Evolutionary conservation across 2,888 invertebrate genomes (phyloP), one percentile per base, ranked within the genome.

Genomic region (Cremastinae sp.): DNA sequence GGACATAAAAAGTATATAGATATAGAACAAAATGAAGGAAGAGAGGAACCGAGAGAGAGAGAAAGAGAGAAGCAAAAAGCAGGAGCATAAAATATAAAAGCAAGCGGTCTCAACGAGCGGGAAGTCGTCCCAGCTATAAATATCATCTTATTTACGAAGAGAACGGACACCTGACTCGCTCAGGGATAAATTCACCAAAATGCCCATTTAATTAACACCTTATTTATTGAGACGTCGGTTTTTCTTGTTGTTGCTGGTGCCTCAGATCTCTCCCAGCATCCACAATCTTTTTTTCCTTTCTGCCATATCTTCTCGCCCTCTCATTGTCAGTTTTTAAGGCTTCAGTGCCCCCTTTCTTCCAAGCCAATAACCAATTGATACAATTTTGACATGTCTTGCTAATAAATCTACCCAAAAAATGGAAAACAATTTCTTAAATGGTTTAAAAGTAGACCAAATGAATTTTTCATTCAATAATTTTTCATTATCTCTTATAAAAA

Each of bases 121-220:
- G 72, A 75, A 79, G 79, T 80, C 77, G 83, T 79, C 74, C 79
- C 79, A 70, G 84, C 86, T 84, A 88, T 88, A 88, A 88, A 88
- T 88, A 88, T 87, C 80, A 59, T 81, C 83, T 88, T 88, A 87
- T 88, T 88, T 88, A 88, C 86, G 85, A 83, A 84, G 74, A 78
- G 74, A 78, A 75, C 79, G 59, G 68, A 78, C 71, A 73, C 79
- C 78, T 74, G 74, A 78, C 76, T 70, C 77, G 79, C 77, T 72
- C 82, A 78, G 80, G 86, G 83, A 88, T 88, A 88, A 88, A 88
- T 88, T 84, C 84, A 87, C 80, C 82, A 84, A 88, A 88, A 86
- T 87, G 86, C 87, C 85, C 84, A 85, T 88, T 88, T 88, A 89
- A 89, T 89, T 89, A 89, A 86, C 88, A 86, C 87, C 86, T 89